Percentiles rank a stretch among this genome's conserved stretches.
Conservation (phyloP, 2,113 vertebrate species). For the Gadus macrocephalus region DNA sequence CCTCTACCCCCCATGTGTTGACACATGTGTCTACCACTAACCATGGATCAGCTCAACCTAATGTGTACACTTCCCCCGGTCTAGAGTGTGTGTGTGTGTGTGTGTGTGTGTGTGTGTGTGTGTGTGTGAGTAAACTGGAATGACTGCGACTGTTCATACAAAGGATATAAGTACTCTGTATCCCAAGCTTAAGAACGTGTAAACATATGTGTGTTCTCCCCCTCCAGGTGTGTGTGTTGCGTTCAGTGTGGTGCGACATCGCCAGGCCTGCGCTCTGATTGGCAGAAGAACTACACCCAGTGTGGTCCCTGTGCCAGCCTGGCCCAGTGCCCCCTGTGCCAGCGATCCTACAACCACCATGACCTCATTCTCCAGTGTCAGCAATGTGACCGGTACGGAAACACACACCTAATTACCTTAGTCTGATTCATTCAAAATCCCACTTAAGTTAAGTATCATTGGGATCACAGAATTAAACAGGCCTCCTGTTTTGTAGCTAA, state of each 20-base stretch:
- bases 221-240: constrained; percentile 93
- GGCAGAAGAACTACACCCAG: constrained; percentile 95
- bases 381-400: constrained; percentile 87
- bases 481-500: too few relatives aligned
- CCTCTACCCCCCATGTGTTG: too few relatives aligned
- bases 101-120: neutral
- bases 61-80: too few relatives aligned
- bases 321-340: constrained; percentile 82
- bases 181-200: too few relatives aligned
- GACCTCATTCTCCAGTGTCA: constrained; percentile 92
- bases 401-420: neutral
- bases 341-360: constrained; percentile 78
- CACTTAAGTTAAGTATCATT: too few relatives aligned
- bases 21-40: too few relatives aligned
- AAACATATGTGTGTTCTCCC: neutral
- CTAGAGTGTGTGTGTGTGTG: constrained; percentile 1
- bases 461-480: too few relatives aligned
- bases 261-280: constrained; percentile 86
- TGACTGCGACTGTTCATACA: too few relatives aligned
- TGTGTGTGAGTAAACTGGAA: too few relatives aligned
- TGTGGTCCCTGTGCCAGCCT: constrained; percentile 92
- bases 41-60: too few relatives aligned
- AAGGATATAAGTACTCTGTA: too few relatives aligned
- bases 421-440: too few relatives aligned
- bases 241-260: constrained; percentile 89